Evolutionary conservation across 2,888 invertebrate genomes (phyloP).

Genomic region (Ceriagrion tenellum): DNA sequence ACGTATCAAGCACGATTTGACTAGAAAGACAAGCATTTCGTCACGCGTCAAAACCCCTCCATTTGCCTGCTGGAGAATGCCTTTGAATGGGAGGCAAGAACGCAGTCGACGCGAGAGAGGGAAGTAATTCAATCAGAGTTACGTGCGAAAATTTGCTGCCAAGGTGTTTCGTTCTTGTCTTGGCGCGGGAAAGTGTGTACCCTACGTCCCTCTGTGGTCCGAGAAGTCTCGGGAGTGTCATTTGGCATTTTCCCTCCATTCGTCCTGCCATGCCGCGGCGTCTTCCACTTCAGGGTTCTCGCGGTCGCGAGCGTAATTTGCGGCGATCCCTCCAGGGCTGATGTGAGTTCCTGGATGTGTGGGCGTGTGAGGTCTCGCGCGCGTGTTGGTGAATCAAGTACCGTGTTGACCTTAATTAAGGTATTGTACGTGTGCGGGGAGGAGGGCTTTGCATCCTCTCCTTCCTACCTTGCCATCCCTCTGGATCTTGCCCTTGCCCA

Average conservation of each 20-base stretch:
- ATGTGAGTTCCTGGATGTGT: not conserved
- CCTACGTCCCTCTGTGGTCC: not conserved
- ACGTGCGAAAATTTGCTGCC: not conserved
- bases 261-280: not conserved
- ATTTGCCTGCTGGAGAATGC: no score
- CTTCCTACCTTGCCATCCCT: not conserved
- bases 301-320: not conserved
- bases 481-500: not conserved
- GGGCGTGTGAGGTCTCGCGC: not conserved
- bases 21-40: no score
- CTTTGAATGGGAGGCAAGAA: no score
- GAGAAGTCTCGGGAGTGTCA: not conserved
- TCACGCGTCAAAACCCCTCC: no score
- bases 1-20: no score
- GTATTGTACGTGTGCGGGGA: not conserved
- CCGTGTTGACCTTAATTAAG: conserved; percentile 35
- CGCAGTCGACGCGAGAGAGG: not conserved
- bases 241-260: not conserved
- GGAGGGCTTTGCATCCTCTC: not conserved
- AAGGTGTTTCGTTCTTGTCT: conserved; percentile 4
- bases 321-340: not conserved
- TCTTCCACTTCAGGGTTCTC: not conserved
- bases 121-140: not conserved
- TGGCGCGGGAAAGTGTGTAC: not conserved
- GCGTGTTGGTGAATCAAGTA: conserved; percentile 12